phyloP scores from a whole-genome alignment of 64 coral and sea anemone species.

The Trachythela sp. region DNA sequence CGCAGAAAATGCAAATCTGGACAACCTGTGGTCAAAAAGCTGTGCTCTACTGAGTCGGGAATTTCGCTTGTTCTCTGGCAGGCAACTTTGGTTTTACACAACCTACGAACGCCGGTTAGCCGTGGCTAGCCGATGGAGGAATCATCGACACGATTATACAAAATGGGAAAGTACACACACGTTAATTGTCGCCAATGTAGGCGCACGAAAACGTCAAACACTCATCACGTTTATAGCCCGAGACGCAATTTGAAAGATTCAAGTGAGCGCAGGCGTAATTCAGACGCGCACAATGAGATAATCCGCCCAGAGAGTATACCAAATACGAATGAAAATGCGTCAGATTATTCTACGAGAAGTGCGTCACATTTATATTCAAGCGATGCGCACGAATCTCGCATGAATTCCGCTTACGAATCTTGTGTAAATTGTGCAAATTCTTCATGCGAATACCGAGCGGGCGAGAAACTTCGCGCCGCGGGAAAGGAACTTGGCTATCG shows the following conservation, averaged over 20 bases:
- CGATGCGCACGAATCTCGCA: neutral
- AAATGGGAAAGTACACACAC: constrained; percentile 9
- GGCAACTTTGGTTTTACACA: neutral
- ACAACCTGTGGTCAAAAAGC: neutral
- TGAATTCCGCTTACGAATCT: neutral
- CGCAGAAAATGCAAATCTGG: neutral
- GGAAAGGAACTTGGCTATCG: neutral
- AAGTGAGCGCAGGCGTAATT: neutral
- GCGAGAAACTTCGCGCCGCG: neutral
- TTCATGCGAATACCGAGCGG: constrained; percentile 1
- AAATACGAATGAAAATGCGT: neutral
- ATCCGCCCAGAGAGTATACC: neutral
- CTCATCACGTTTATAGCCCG: neutral
- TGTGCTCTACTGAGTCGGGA: neutral
- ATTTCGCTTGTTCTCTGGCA: neutral
- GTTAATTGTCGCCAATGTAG: neutral
- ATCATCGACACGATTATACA: neutral
- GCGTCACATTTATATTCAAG: neutral
- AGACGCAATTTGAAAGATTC: neutral
- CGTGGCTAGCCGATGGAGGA: neutral
- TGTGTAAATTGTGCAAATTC: neutral
- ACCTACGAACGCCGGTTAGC: neutral
- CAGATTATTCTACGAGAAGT: neutral
- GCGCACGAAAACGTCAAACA: neutral
- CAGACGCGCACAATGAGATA: neutral